Percentiles rank a stretch among this genome's conserved stretches.
Conservation (phyloP, 2,888 invertebrate species). For the Limnephilus auricula region DNA sequence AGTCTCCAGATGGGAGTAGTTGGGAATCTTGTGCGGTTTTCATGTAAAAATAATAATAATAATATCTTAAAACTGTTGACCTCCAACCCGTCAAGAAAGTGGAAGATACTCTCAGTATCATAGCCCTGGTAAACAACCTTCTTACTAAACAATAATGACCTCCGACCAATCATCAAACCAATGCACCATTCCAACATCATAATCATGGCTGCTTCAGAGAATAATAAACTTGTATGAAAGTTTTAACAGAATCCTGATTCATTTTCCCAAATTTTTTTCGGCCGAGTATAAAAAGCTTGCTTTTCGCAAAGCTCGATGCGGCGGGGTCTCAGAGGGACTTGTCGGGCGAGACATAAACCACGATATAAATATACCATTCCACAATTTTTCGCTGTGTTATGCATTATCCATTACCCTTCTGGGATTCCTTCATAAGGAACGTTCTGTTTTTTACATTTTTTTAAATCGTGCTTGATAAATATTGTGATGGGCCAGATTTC, state of each 20-base stretch:
- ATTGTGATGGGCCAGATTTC: not conserved
- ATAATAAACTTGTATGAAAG: not conserved
- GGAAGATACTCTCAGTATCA: too few species aligned
- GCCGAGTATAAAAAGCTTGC: not conserved
- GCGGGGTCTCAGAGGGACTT: constrained; percentile 25
- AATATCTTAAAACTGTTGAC: too few species aligned
- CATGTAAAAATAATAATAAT: too few species aligned
- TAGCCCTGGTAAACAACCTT: too few species aligned
- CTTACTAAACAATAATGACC: too few species aligned
- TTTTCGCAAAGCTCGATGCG: not conserved
- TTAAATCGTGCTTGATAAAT: not conserved
- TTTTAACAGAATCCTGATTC: constrained; percentile 16
- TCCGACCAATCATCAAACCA: too few species aligned
- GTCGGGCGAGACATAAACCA: constrained; percentile 47
- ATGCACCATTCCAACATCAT: not conserved
- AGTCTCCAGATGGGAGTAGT: too few species aligned
- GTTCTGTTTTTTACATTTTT: not conserved
- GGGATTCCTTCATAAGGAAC: constrained; percentile 33
- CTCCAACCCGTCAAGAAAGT: too few species aligned
- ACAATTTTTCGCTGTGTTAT: constrained; percentile 34
- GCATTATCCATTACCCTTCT: constrained; percentile 36
- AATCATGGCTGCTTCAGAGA: not conserved
- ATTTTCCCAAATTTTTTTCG: constrained; percentile 21
- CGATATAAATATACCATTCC: constrained; percentile 48
- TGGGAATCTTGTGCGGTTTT: too few species aligned